These are phyloP conservation scores for Pycnomerus fuliginosus DNA, from an alignment of 2,888 invertebrate genomes.

Conservation along the genomic window DNA sequence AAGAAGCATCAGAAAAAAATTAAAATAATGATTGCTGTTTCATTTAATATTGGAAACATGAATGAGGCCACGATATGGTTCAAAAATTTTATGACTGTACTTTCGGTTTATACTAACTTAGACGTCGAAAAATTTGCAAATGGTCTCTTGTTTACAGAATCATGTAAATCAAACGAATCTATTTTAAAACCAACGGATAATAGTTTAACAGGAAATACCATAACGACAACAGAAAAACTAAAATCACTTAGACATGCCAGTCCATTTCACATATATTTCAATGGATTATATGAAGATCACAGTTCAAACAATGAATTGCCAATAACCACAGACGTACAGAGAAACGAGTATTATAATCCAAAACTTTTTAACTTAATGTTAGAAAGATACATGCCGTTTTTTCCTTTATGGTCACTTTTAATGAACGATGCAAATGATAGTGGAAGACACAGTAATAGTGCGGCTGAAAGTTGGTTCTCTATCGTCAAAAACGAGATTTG, in stretches of 20 bases:
- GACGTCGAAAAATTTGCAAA: no score
- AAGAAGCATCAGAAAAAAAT: no score
- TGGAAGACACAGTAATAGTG: background rate
- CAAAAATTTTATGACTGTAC: no score
- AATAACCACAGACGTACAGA: background rate
- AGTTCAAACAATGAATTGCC: no score
- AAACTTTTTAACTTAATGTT: background rate
- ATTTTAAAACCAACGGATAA: no score
- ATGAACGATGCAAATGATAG: background rate
- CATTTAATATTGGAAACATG: background rate
- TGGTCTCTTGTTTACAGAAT: no score
- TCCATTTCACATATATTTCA: background rate
- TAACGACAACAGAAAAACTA: no score
- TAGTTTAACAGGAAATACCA: no score
- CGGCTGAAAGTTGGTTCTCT: background rate
- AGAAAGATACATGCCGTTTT: background rate
- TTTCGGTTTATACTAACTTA: no score
- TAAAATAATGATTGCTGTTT: background rate
- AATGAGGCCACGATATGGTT: background rate
- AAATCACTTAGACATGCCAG: background rate
- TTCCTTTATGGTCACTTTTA: background rate
- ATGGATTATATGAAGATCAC: no score
- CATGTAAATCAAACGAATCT: no score
- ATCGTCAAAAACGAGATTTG: background rate
- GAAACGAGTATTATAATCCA: background rate